These are phyloP conservation scores for Anniella stebbinsi DNA, from an alignment of 2,797 vertebrate genomes.

Conservation along the genomic window DNA sequence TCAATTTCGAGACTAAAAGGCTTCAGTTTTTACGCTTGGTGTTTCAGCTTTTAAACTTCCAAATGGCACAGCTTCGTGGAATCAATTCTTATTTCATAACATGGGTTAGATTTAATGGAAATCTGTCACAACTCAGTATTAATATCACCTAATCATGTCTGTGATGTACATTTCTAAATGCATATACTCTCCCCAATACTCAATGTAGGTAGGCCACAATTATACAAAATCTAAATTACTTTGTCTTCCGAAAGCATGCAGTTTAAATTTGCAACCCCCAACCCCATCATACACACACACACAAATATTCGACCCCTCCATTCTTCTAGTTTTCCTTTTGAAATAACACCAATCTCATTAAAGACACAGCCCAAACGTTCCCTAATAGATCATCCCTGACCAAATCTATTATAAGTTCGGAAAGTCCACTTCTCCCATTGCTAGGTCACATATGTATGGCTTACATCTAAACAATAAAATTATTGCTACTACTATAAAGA, in stretches of 20 bases:
- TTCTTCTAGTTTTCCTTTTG: background rate
- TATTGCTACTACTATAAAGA: too few relatives aligned
- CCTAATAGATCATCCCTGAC: background rate
- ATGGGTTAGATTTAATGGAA: background rate
- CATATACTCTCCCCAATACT: background rate
- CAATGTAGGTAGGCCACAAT: background rate
- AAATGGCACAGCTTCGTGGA: background rate
- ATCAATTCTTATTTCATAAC: conserved; percentile 8
- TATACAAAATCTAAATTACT: too few relatives aligned
- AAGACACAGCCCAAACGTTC: background rate
- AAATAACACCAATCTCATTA: background rate
- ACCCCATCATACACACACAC: background rate
- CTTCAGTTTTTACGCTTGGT: background rate
- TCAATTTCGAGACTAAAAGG: background rate
- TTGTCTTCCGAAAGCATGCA: background rate
- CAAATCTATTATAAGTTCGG: background rate
- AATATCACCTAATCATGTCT: background rate
- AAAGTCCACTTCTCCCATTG: background rate
- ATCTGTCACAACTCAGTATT: background rate
- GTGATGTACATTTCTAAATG: background rate
- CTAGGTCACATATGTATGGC: background rate
- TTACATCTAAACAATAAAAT: too few relatives aligned
- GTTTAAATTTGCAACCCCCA: background rate
- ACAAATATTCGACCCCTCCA: background rate
- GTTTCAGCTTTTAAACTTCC: background rate